Base-by-base conservation (phyloP, 1,140 invertebrate species). In the Pseudomyrmex gracilis region DNA sequence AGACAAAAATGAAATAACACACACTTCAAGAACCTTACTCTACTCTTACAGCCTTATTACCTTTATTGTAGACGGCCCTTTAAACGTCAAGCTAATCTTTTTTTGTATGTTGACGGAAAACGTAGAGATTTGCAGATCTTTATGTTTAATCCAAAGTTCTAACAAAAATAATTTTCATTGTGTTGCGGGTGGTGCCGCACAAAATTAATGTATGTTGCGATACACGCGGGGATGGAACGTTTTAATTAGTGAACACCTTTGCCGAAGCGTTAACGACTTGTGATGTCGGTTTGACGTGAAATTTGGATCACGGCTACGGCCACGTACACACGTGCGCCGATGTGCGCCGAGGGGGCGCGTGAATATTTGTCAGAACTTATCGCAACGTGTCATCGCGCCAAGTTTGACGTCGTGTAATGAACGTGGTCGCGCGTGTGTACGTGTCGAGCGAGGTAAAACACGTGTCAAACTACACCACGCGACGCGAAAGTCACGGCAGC, bases 331-430 rank as follows among this genome's bases (percentile, higher is more conserved):
- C 61, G n/a, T n/a, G n/a, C n/a, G 53, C 15, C 34, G 51, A 47
- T 82, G 13, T 67, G 71, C 20, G 61, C 53, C 53, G 73, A 82
- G 63, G 68, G 57, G 70, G 63, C 64, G 82, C 71, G 77, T 49
- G 88, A 89, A 89, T 89, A 89, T 89, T 89, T 89, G 88, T 89
- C 87, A 87, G 66, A 89, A 89, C 57, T 89, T 89, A 88, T 89
- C 88, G 80, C 85, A 82, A 89, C 85, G 82, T 87, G 88, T 89
- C 87, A 89, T 89, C 85, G 85, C 73, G 85, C 70, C 73, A 76
- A 88, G 73, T 80, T 85, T 80, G 76, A 86, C 78, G 55, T 71
- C 63, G 49, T 61, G 84, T 86, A 89, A 89, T 86, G 80, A 88
- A 87, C 83, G 77, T 73, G 47, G 63, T 49, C 43, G 55, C 53